A percentile compares a stretch with the other conserved stretches of the same genome.
phyloP scores from a whole-genome alignment of 2,797 vertebrate genomes.

The Gymnopithys bicolor region DNA sequence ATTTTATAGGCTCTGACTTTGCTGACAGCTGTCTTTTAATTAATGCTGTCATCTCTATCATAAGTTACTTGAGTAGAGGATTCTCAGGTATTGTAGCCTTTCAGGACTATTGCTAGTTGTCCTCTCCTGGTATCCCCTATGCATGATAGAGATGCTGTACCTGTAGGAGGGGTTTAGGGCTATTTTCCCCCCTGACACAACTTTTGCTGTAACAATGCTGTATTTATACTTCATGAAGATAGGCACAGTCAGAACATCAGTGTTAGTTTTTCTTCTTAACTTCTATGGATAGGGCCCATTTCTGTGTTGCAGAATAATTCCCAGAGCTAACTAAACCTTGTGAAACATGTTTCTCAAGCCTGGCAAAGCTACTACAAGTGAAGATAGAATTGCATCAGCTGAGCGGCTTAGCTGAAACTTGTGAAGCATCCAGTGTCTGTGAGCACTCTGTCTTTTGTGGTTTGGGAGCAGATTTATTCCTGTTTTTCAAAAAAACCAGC shows the following conservation, averaged over 20 bases:
- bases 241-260: not conserved
- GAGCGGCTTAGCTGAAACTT: not conserved
- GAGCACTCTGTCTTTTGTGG: not conserved
- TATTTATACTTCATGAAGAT: not conserved
- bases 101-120: not conserved
- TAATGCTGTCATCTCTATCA: not conserved
- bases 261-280: conserved; percentile 5
- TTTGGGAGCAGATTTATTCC: not conserved
- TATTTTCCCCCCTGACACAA: not conserved
- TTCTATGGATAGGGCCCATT: not conserved
- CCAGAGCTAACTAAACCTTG: not conserved
- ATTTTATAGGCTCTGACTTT: conserved; percentile 19
- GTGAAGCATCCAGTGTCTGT: not conserved
- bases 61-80: not conserved
- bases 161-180: not conserved
- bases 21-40: not conserved
- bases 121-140: not conserved
- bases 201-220: not conserved
- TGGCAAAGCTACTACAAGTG: not conserved
- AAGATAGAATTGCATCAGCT: not conserved
- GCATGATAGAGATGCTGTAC: not conserved
- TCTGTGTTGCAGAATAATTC: not conserved
- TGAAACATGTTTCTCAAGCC: not conserved
- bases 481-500: not conserved
- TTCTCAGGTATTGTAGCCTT: not conserved